phyloP scores from a whole-genome alignment of 1,140 invertebrate species.

The Oppia nitens region DNA sequence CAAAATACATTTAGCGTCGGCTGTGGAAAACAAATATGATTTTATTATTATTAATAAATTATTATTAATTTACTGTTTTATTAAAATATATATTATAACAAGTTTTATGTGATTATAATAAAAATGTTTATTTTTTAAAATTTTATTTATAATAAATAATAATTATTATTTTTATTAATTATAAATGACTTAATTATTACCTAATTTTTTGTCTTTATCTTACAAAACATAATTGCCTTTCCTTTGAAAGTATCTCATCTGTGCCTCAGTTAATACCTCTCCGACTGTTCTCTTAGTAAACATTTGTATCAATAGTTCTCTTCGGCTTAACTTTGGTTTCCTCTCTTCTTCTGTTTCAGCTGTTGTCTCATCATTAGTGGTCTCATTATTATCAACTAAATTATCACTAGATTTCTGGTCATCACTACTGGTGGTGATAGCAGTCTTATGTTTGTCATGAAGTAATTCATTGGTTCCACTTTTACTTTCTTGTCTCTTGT shows the following conservation, averaged over 20 bases:
- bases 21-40: background rate
- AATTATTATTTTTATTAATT: too few relatives aligned
- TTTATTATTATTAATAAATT: too few relatives aligned
- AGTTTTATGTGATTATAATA: background rate
- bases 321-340: slow-evolving; percentile 8
- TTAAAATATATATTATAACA: background rate
- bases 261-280: slow-evolving; percentile 54
- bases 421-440: too few relatives aligned
- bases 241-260: slow-evolving; percentile 56
- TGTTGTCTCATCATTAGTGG: background rate
- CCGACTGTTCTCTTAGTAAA: slow-evolving; percentile 57
- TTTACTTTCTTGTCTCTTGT: background rate
- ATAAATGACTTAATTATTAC: background rate
- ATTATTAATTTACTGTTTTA: too few relatives aligned
- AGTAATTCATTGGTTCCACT: background rate
- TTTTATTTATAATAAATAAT: too few relatives aligned
- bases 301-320: slow-evolving; percentile 10
- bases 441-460: background rate
- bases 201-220: background rate
- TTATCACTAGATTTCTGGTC: background rate
- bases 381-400: background rate
- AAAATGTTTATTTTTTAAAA: too few relatives aligned
- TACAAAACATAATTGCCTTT: slow-evolving; percentile 34
- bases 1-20: background rate
- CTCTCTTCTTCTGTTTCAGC: slow-evolving; percentile 8